A percentile compares a stretch with the other conserved stretches of the same genome.
Evolutionary conservation across 2,888 invertebrate species (phyloP).

Genomic region (Ferdinandea cuprea): DNA sequence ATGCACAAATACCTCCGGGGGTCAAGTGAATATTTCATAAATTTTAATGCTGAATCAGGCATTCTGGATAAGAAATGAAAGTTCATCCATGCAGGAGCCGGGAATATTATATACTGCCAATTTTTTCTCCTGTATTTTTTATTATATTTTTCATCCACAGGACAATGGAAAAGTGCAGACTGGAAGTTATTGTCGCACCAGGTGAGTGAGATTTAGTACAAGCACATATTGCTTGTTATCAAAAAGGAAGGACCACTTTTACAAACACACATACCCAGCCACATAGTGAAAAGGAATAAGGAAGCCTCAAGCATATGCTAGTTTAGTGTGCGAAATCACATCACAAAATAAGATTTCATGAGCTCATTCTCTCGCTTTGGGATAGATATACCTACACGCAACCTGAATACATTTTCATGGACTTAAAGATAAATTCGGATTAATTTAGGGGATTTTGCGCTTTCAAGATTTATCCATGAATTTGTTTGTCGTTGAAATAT

Average conservation of each 20-base stretch:
- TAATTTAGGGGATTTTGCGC: slow-evolving; percentile 20
- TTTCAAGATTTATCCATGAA: not conserved
- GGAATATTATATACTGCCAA: slow-evolving; percentile 11
- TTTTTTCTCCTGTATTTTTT: not conserved
- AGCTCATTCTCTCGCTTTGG: not conserved
- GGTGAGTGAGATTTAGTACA: slow-evolving; percentile 49
- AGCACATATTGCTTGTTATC: slow-evolving; percentile 39
- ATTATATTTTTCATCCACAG: not conserved
- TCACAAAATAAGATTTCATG: slow-evolving; percentile 21
- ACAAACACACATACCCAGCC: not conserved
- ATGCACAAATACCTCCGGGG: slow-evolving; percentile 45
- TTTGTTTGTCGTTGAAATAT: slow-evolving; percentile 16
- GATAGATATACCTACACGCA: not conserved
- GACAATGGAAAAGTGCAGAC: slow-evolving; percentile 44
- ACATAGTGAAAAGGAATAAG: not conserved
- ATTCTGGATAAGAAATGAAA: slow-evolving; percentile 24
- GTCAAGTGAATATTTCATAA: slow-evolving; percentile 53
- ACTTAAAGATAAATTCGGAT: slow-evolving; percentile 45
- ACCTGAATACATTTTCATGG: slow-evolving; percentile 4
- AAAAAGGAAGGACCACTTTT: not conserved
- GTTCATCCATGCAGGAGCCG: slow-evolving; percentile 19
- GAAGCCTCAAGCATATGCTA: slow-evolving; percentile 10
- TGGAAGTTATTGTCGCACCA: slow-evolving; percentile 53
- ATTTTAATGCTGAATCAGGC: slow-evolving; percentile 46
- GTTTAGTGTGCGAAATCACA: slow-evolving; percentile 11